These are phyloP conservation scores for Tachina grossa DNA, from an alignment of 2,888 invertebrate genomes.

Conservation along the genomic window DNA sequence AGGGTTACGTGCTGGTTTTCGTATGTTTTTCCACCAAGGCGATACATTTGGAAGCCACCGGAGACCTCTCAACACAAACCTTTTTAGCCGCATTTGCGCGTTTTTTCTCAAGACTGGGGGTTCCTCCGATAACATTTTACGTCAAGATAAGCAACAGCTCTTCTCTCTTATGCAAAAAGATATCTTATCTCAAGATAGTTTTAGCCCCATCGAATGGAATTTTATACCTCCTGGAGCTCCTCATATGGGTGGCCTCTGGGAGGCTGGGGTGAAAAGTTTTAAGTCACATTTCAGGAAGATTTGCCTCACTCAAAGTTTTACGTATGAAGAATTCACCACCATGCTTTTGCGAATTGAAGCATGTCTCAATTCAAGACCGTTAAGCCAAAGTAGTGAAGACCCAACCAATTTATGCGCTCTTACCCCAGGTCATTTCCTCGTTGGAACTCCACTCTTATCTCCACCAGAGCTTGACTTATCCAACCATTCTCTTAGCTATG, in stretches of 20 bases:
- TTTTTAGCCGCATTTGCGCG: conserved; percentile 32
- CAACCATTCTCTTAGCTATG: not conserved
- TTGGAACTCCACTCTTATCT: not conserved
- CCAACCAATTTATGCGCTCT: not conserved
- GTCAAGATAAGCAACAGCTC: not conserved
- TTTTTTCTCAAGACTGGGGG: conserved; percentile 19
- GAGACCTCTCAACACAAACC: conserved; percentile 7
- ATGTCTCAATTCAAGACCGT: no score
- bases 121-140: not conserved
- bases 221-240: not conserved
- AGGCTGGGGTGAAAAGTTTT: no score
- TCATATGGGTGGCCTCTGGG: not conserved
- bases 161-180: not conserved
- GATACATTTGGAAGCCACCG: conserved; percentile 6
- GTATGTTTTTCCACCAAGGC: conserved; percentile 48
- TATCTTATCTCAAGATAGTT: not conserved
- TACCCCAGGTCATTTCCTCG: not conserved
- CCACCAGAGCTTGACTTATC: not conserved
- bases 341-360: no score
- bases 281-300: no score
- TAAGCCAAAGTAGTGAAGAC: not conserved
- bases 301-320: no score
- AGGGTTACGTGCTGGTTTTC: conserved; percentile 25
- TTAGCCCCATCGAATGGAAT: not conserved
- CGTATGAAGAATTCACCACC: no score